These are phyloP conservation scores for Parapsyche elsis DNA, from an alignment of 1,140 invertebrate species.

Conservation along the genomic window DNA sequence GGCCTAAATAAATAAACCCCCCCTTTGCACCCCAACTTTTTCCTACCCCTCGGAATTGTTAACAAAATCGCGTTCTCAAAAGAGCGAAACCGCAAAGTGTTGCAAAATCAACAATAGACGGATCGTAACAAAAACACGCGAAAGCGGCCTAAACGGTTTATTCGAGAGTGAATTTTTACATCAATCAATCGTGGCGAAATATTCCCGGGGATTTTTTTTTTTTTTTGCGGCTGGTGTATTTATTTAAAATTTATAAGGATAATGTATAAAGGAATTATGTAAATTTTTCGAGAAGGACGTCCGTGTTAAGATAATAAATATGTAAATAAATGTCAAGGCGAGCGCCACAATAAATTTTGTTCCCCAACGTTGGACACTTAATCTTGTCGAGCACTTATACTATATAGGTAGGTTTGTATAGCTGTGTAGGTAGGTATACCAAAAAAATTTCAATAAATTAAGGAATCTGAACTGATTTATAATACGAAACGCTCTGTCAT, in stretches of 20 bases:
- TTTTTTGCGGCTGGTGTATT: too few relatives aligned
- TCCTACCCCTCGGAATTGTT: background rate
- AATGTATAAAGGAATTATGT: conserved; percentile 29
- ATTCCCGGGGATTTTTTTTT: too few relatives aligned
- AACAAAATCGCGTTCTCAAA: too few relatives aligned
- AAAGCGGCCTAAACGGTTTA: background rate
- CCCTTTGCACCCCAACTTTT: background rate
- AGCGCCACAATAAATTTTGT: conserved; percentile 25
- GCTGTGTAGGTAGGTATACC: background rate
- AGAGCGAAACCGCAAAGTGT: too few relatives aligned
- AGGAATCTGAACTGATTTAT: conserved; percentile 20
- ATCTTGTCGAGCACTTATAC: conserved; percentile 18
- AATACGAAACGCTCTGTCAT: too few relatives aligned
- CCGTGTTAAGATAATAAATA: conserved; percentile 32
- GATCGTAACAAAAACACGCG: background rate
- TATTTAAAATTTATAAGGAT: conserved; percentile 21
- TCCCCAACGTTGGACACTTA: conserved; percentile 9
- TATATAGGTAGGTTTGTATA: background rate
- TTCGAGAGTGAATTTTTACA: background rate
- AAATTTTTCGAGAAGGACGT: conserved; percentile 28
- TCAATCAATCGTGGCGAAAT: background rate
- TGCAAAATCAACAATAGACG: too few relatives aligned
- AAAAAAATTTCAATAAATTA: conserved; percentile 18
- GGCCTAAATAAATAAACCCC: background rate
- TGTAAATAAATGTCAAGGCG: conserved; percentile 31